A percentile compares a stretch with the other conserved stretches of the same genome.
Evolutionary conservation across 2,797 vertebrate species (phyloP).

Genomic region (Gobio occitaniae): DNA sequence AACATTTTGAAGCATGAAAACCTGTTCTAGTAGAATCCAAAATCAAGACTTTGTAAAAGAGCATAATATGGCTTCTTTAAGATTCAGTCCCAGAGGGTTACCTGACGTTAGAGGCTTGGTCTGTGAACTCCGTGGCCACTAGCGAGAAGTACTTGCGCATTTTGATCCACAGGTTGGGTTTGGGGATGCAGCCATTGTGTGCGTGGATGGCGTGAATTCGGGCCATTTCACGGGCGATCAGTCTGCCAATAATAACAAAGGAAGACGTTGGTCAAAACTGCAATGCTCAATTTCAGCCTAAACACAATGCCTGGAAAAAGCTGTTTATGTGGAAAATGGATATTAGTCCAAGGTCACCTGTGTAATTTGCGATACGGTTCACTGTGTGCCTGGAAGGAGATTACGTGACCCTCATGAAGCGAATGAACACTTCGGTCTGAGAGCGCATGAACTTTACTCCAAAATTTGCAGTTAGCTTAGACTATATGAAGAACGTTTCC

Average conservation of each 20-base stretch:
- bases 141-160: slow-evolving; percentile 90
- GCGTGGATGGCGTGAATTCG: slow-evolving; percentile 93
- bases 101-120: slow-evolving; percentile 86
- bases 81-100: slow-evolving; percentile 62
- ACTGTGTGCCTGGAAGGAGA: slow-evolving; percentile 20
- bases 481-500: neutral
- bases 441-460: neutral
- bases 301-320: slow-evolving; percentile 16
- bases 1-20: no score
- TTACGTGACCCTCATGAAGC: slow-evolving; percentile 8
- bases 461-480: slow-evolving; percentile 1
- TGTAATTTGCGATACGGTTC: slow-evolving; percentile 12
- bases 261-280: neutral
- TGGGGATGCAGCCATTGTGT: slow-evolving; percentile 92
- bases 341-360: slow-evolving; percentile 4
- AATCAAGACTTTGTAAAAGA: no score
- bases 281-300: slow-evolving; percentile 6
- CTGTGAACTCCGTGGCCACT: slow-evolving; percentile 89
- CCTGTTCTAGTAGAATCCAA: no score
- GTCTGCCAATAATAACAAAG: slow-evolving; percentile 69
- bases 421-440: neutral
- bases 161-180: slow-evolving; percentile 93
- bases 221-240: slow-evolving; percentile 94
- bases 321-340: slow-evolving; percentile 19
- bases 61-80: no score